Conservation (phyloP, 2,888 invertebrate genomes). For the Bombylius discolor region DNA sequence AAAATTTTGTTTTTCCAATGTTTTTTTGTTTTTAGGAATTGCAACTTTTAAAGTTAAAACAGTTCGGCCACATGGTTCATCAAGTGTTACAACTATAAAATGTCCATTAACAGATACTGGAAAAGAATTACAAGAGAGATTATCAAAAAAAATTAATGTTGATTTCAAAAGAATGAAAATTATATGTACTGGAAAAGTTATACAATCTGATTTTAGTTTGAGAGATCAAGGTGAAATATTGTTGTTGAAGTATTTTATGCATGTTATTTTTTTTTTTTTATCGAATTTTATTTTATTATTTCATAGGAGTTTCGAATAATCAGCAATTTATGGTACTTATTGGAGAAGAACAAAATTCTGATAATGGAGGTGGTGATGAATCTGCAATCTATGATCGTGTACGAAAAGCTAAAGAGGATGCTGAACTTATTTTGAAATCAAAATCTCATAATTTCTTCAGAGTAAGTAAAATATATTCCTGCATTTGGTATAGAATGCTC, state of each 20-base stretch:
- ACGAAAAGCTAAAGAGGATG: conserved; percentile 43
- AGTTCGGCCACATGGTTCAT: conserved; percentile 38
- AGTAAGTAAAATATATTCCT: neutral
- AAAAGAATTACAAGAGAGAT: conserved; percentile 41
- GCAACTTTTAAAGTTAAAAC: conserved; percentile 60
- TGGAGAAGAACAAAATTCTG: conserved; percentile 31
- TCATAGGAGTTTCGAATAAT: conserved; percentile 47
- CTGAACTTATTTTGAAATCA: conserved; percentile 40
- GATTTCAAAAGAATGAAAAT: conserved; percentile 45
- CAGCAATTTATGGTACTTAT: conserved; percentile 53
- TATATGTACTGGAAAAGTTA: conserved; percentile 31
- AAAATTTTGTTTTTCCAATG: too few relatives aligned
- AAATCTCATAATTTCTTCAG: conserved; percentile 18
- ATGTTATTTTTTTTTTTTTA: neutral
- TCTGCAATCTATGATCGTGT: conserved; percentile 44
- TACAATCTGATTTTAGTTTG: neutral
- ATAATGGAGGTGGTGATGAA: conserved; percentile 37
- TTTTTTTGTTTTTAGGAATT: conserved; percentile 38
- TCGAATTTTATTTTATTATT: neutral
- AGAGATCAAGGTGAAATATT: conserved; percentile 1
- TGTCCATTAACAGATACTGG: conserved; percentile 42
- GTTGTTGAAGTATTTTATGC: neutral
- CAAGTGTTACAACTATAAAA: conserved; percentile 44
- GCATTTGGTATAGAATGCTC: too few relatives aligned
- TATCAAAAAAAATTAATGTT: conserved; percentile 40